phyloP scores from a whole-genome alignment of 2,888 invertebrate species.

The Hypomecis punctinalis region DNA sequence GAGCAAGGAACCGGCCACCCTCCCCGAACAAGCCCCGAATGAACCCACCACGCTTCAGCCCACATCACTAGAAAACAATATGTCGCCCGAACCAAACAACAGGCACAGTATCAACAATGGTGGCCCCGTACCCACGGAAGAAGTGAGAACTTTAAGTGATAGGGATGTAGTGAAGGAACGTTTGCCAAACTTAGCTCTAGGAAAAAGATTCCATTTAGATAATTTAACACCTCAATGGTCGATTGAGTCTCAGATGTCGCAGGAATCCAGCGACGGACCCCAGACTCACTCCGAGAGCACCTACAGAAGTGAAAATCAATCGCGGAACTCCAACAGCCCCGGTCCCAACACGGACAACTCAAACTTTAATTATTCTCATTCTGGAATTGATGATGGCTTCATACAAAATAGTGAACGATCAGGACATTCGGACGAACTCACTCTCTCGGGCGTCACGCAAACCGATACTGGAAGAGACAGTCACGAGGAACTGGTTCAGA shows the following conservation, averaged over 20 bases:
- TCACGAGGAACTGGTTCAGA: constrained; percentile 65
- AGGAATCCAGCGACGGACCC: constrained; percentile 87
- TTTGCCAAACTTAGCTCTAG: constrained; percentile 76
- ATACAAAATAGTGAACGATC: constrained; percentile 66
- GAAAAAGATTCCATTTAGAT: constrained; percentile 73
- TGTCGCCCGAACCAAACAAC: constrained; percentile 43
- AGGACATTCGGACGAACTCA: constrained; percentile 59
- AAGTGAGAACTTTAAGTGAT: constrained; percentile 71
- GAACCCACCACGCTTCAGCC: constrained; percentile 46
- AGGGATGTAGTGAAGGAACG: constrained; percentile 71
- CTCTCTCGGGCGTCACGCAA: constrained; percentile 52
- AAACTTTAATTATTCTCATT: constrained; percentile 73
- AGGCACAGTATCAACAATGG: constrained; percentile 49
- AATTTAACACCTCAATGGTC: constrained; percentile 87
- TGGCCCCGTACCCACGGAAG: constrained; percentile 55
- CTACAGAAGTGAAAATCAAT: constrained; percentile 85
- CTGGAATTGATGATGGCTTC: constrained; percentile 60
- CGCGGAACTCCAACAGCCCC: constrained; percentile 81
- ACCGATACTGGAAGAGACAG: constrained; percentile 58
- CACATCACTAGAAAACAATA: constrained; percentile 52
- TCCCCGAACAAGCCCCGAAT: constrained; percentile 45
- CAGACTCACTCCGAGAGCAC: constrained; percentile 86
- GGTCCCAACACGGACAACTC: constrained; percentile 71
- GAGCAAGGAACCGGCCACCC: constrained; percentile 42
- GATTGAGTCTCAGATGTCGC: constrained; percentile 87